Evolutionary conservation across 2,888 invertebrate genomes (phyloP), one percentile per base, ranked within the genome.

Genomic region (Pseudanteris insignis): DNA sequence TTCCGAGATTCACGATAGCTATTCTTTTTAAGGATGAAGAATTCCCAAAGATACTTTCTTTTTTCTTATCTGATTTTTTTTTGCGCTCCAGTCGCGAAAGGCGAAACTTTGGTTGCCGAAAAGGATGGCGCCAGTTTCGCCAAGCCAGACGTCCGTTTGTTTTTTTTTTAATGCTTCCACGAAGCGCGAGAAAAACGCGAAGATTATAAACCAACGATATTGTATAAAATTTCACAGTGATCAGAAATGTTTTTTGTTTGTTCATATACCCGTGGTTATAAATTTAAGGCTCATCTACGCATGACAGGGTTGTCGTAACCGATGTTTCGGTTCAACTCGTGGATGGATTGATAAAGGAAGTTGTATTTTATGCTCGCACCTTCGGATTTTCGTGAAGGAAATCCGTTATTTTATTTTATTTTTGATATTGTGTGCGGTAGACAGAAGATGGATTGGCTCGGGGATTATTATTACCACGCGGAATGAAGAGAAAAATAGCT

Each of bases 81-180:
- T 13, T 10, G 24, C 38, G 15, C 33, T 37, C 14, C 12, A 46
- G 30, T 40, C 15, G 12, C 44, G 10, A 36, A 18, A 41, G 9
- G 28, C 18, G 24, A 38, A 40, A 33, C 40, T 50, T 8, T 9
- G 24, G 12, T 9, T 5, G 18, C 13, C 32, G 43, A 44, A 58
- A 50, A 54, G 38, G 37, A 46, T 36, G 59, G 55, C 55, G 51
- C 50, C 51, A 55, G 18, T 25, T 40, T 32, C 28, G 41, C 37
- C 50, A 46, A 51, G 36, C 61, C 51, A 62, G 55, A 57, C 61
- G 25, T n/a, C n/a, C 12, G 7, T 8, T 14, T 7, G 12, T 28
- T 44, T 53, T 60, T 61, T 61, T 48, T n/a, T n/a, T n/a, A n/a
- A n/a, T 26, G 28, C 11, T 33, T 6, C 18, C 18, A 18, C 43